Evolutionary conservation across 2,888 invertebrate genomes (phyloP).

Genomic region (Cataglyphis altisquamis): DNA sequence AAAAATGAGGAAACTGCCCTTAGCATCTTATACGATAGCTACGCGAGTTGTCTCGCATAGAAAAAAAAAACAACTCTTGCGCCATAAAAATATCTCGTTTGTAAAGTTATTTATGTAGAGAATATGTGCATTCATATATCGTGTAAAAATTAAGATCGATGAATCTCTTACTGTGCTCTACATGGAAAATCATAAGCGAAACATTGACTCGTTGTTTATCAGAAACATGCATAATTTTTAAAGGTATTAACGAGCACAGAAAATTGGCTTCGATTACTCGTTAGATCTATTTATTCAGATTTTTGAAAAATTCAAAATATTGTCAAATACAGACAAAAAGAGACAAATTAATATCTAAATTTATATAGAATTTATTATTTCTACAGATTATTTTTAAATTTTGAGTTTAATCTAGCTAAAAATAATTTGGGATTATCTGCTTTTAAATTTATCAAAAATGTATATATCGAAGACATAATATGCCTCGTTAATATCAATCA

Average conservation of each 20-base stretch:
- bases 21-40: not conserved
- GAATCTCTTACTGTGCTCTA: not conserved
- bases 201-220: not conserved
- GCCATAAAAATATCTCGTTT: constrained; percentile 5
- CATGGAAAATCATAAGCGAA: not conserved
- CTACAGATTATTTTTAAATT: not conserved
- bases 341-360: not conserved
- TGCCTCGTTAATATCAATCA: not conserved
- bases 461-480: not conserved
- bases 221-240: not conserved
- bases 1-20: not conserved
- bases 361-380: constrained; percentile 7
- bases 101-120: not conserved
- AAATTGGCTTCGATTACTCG: not conserved
- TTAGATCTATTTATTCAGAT: not conserved
- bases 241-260: constrained; percentile 7
- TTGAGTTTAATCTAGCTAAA: not conserved
- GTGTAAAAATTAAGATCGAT: constrained; percentile 3
- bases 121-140: not conserved
- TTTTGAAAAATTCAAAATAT: not conserved
- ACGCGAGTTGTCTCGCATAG: not conserved
- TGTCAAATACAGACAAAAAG: not conserved
- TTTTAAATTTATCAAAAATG: not conserved
- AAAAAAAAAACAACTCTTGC: not conserved
- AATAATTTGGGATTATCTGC: not conserved